A percentile compares a stretch with the other conserved stretches of the same genome.
Conservation (phyloP, 1,140 invertebrate genomes). For the Diprion similis region DNA sequence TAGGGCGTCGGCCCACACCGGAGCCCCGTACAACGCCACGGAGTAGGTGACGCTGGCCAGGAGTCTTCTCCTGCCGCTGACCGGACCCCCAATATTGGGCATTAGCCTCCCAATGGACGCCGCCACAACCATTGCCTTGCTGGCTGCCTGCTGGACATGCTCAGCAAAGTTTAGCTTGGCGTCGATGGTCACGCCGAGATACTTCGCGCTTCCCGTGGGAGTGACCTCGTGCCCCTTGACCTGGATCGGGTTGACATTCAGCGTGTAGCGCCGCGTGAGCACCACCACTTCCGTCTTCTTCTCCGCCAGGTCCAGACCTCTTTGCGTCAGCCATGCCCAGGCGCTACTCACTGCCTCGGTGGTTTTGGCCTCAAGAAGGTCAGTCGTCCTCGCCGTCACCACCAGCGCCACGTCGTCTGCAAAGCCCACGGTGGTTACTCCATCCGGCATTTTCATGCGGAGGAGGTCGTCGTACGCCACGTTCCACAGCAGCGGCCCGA, state of each 20-base stretch:
- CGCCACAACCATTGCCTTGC: no score
- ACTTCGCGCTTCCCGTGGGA: slow-evolving; percentile 12
- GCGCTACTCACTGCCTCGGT: neutral
- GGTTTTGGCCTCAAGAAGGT: no score
- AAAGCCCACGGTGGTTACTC: no score
- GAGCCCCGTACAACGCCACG: no score
- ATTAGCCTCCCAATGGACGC: no score
- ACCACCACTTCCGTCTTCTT: slow-evolving; percentile 28
- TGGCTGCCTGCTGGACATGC: no score
- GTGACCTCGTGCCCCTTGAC: neutral
- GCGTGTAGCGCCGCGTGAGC: slow-evolving; percentile 18
- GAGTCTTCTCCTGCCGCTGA: neutral
- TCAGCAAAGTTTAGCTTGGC: no score
- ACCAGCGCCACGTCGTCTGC: no score
- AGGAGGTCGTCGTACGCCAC: neutral
- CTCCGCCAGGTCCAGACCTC: slow-evolving; percentile 30
- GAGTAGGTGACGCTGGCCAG: neutral
- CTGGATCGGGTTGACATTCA: neutral
- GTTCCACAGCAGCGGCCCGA: slow-evolving; percentile 23
- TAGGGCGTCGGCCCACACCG: neutral
- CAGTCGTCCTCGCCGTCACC: no score
- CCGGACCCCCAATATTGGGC: no score
- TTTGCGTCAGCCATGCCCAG: slow-evolving; percentile 8
- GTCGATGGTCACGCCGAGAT: slow-evolving; percentile 25
- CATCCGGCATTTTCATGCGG: no score